phyloP scores from a whole-genome alignment of 2,888 invertebrate genomes.

The Oligia fasciuncula region DNA sequence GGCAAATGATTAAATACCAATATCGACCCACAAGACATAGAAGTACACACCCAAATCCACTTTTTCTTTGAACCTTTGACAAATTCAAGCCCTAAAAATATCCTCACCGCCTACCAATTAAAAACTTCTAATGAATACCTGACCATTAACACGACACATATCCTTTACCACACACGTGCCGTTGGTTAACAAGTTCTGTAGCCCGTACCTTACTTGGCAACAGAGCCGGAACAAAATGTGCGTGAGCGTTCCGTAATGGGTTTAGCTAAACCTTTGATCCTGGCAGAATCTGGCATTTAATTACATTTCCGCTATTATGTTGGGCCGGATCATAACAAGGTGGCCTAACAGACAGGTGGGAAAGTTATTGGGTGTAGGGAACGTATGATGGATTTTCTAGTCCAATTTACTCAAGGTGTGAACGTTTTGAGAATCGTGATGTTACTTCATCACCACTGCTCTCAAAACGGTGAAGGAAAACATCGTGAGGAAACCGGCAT shows the following conservation, averaged over 20 bases:
- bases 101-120: slow-evolving; percentile 14
- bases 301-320: slow-evolving; percentile 67
- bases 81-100: background rate
- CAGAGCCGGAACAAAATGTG: slow-evolving; percentile 46
- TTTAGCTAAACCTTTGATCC: slow-evolving; percentile 70
- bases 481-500: too few species aligned
- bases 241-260: slow-evolving; percentile 60
- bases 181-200: slow-evolving; percentile 29
- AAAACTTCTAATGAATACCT: slow-evolving; percentile 26
- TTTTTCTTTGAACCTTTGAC: background rate
- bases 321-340: slow-evolving; percentile 60
- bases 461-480: too few species aligned
- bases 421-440: slow-evolving; percentile 7
- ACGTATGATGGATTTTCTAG: slow-evolving; percentile 48
- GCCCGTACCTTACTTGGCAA: slow-evolving; percentile 16
- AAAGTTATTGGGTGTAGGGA: slow-evolving; percentile 32
- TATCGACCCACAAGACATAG: background rate
- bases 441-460: background rate
- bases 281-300: slow-evolving; percentile 68
- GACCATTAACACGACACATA: slow-evolving; percentile 11
- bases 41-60: background rate
- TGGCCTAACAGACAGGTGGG: slow-evolving; percentile 31
- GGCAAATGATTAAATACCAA: background rate
- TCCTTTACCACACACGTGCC: slow-evolving; percentile 18
- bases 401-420: slow-evolving; percentile 35